Evolutionary conservation across 2,113 vertebrate genomes (phyloP).

Genomic region (Dermatemys mawii): DNA sequence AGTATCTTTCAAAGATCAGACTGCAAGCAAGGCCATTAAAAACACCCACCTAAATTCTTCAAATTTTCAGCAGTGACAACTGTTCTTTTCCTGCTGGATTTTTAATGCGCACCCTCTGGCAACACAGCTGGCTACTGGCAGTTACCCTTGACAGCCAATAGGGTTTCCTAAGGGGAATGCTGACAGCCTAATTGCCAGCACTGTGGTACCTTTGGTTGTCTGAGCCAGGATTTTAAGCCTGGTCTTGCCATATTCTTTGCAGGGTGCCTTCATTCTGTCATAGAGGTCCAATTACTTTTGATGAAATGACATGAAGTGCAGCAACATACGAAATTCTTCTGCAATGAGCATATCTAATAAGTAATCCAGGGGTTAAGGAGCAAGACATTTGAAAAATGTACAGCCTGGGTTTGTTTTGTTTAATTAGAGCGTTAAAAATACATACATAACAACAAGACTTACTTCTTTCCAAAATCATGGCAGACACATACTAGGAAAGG

Average conservation of each 20-base stretch:
- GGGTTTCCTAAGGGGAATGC: accelerated
- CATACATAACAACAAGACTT: background rate
- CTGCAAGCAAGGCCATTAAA: background rate
- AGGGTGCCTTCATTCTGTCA: background rate
- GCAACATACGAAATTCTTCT: background rate
- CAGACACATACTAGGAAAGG: background rate
- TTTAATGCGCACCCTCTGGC: background rate
- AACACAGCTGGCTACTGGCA: background rate
- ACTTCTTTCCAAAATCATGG: background rate
- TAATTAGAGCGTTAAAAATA: background rate
- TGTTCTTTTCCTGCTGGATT: background rate
- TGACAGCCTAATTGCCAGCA: accelerated
- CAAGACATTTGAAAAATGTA: background rate
- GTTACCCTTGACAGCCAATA: accelerated
- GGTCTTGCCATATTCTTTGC: background rate
- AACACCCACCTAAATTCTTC: background rate
- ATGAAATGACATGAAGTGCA: background rate
- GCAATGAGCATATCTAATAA: background rate
- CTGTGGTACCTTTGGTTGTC: background rate
- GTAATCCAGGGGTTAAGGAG: background rate
- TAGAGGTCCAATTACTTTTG: background rate
- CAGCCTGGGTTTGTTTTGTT: background rate
- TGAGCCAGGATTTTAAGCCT: background rate
- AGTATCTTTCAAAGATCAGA: background rate
- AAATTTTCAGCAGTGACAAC: background rate